Evolutionary conservation across 2,113 vertebrate genomes (phyloP).

Genomic region (Calcarius ornatus): DNA sequence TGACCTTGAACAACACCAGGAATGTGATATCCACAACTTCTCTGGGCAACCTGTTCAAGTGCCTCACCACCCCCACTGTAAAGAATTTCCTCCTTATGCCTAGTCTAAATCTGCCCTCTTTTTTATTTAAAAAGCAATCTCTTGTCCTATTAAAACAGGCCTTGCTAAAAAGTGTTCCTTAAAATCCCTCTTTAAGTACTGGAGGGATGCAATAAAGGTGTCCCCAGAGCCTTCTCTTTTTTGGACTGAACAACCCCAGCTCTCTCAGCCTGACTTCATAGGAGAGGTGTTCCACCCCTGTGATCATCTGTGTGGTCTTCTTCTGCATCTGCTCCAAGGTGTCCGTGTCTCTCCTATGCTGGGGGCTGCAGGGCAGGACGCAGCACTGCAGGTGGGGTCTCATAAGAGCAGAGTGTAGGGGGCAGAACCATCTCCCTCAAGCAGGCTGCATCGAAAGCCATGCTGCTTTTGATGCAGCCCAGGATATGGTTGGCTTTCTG

Average conservation of each 20-base stretch:
- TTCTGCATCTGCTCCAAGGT: background rate
- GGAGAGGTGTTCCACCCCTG: background rate
- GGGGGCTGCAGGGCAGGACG: background rate
- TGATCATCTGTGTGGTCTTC: background rate
- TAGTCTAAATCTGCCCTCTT: background rate
- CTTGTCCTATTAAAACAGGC: background rate
- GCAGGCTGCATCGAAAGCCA: background rate
- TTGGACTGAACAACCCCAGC: background rate
- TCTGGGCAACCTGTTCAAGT: background rate
- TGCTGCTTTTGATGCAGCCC: background rate
- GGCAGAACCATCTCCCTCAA: rapidly evolving
- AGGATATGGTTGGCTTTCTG: background rate
- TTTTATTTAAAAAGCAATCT: too few species aligned
- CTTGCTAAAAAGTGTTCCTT: background rate
- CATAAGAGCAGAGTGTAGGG: too few species aligned
- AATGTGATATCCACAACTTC: background rate
- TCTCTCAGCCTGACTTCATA: background rate
- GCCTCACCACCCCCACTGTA: background rate
- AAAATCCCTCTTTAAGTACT: background rate
- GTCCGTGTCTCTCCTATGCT: rapidly evolving
- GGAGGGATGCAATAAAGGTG: background rate
- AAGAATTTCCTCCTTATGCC: background rate
- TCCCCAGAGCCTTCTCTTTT: background rate
- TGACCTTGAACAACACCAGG: background rate
- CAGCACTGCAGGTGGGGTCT: background rate